Percentiles rank a stretch among this genome's conserved stretches.
Conservation (phyloP, 2,113 vertebrate genomes). For the Rhagologus leucostigma region DNA sequence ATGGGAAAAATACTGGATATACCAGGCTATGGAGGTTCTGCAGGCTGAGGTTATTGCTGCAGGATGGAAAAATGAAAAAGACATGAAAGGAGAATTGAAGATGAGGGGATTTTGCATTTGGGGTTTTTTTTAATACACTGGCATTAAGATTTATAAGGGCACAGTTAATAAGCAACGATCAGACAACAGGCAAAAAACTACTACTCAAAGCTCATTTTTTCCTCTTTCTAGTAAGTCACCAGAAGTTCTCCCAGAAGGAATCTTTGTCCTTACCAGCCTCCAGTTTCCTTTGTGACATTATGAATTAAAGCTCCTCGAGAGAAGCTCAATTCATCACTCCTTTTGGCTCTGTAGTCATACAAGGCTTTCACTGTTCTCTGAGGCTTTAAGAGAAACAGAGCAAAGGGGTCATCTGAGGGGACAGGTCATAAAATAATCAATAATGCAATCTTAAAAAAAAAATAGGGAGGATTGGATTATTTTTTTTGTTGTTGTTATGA, state of each 20-base stretch:
- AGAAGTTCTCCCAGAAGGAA: background rate
- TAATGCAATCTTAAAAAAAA: background rate
- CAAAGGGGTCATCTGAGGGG: slow-evolving; percentile 5
- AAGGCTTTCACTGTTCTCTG: slow-evolving; percentile 87
- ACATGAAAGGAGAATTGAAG: background rate
- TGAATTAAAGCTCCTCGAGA: slow-evolving; percentile 87
- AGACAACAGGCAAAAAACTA: background rate
- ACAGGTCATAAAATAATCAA: slow-evolving; percentile 25
- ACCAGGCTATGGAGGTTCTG: background rate
- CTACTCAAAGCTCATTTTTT: background rate
- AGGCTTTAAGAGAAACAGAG: slow-evolving; percentile 73
- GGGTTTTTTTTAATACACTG: background rate
- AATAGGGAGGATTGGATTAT: background rate
- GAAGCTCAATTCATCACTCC: slow-evolving; percentile 86
- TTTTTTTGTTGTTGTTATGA: background rate
- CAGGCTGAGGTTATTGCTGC: background rate
- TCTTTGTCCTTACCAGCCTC: slow-evolving; percentile 83
- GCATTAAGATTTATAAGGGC: background rate
- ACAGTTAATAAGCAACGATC: background rate
- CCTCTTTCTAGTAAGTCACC: background rate
- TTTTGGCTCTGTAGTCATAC: slow-evolving; percentile 86
- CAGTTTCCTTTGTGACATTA: slow-evolving; percentile 85
- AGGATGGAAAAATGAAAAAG: background rate
- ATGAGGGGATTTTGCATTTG: background rate
- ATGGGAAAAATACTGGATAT: background rate